Conservation (phyloP, 1,140 invertebrate genomes). For the Macrotrachela quadricornifera region DNA sequence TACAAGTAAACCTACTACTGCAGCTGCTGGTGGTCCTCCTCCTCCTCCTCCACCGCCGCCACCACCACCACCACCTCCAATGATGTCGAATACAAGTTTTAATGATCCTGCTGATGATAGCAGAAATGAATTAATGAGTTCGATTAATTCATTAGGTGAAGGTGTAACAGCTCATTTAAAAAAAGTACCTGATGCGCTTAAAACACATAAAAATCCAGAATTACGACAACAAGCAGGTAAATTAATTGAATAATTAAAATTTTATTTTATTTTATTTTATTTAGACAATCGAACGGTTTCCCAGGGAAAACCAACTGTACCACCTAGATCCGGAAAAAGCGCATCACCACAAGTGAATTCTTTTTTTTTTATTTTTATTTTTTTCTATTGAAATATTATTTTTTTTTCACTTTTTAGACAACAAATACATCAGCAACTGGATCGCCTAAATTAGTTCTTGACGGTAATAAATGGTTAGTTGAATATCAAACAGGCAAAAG, state of each 20-base stretch:
- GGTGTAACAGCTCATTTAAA: constrained; percentile 75
- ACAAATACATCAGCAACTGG: constrained; percentile 36
- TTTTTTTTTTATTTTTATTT: no score
- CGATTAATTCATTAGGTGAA: constrained; percentile 79
- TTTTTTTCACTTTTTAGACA: background rate
- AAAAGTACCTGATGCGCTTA: constrained; percentile 87
- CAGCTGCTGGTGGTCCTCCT: constrained; percentile 14
- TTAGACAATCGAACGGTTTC: no score
- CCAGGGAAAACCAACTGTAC: no score
- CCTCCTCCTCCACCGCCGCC: no score
- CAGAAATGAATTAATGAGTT: constrained; percentile 55
- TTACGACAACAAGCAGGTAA: constrained; percentile 33
- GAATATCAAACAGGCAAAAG: constrained; percentile 70
- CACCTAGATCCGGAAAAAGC: no score
- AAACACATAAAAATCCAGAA: constrained; percentile 89
- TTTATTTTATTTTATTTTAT: no score
- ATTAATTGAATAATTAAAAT: no score
- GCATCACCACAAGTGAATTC: no score
- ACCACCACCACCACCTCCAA: constrained; percentile 31
- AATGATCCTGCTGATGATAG: constrained; percentile 15
- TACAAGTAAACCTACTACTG: constrained; percentile 30
- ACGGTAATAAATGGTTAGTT: constrained; percentile 88
- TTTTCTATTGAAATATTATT: no score
- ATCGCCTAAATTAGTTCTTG: constrained; percentile 55
- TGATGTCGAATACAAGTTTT: constrained; percentile 3